phyloP scores from a whole-genome alignment of 2,888 invertebrate species.

The Hanleya hanleyi region DNA sequence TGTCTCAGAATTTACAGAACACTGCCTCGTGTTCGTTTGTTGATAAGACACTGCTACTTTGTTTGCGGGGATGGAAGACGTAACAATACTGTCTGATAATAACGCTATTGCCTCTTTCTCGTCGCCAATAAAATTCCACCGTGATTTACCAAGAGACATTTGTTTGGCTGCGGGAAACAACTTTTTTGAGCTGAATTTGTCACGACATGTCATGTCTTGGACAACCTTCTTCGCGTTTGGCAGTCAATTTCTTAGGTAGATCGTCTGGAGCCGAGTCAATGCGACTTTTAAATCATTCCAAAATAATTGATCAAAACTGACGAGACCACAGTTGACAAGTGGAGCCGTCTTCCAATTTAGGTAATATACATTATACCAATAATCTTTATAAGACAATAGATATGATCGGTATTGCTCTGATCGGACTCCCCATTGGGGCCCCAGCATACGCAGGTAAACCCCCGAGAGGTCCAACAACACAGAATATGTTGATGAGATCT shows the following conservation, averaged over 20 bases:
- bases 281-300: no score
- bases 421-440: no score
- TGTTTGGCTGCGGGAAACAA: neutral
- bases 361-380: no score
- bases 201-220: neutral
- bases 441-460: no score
- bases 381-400: no score
- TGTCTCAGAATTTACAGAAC: neutral
- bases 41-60: neutral
- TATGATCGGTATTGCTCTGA: no score
- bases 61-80: neutral
- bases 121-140: neutral
- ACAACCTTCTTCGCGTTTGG: neutral
- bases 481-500: no score
- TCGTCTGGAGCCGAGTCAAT: neutral
- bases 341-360: no score
- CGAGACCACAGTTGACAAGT: no score
- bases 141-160: neutral
- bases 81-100: neutral
- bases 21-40: neutral
- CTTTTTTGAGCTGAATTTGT: neutral
- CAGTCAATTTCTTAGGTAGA: neutral
- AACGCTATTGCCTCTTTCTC: neutral
- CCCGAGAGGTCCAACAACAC: no score
- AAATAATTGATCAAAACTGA: no score